phyloP scores from a whole-genome alignment of 2,797 vertebrate species.

The Discoglossus pictus region DNA sequence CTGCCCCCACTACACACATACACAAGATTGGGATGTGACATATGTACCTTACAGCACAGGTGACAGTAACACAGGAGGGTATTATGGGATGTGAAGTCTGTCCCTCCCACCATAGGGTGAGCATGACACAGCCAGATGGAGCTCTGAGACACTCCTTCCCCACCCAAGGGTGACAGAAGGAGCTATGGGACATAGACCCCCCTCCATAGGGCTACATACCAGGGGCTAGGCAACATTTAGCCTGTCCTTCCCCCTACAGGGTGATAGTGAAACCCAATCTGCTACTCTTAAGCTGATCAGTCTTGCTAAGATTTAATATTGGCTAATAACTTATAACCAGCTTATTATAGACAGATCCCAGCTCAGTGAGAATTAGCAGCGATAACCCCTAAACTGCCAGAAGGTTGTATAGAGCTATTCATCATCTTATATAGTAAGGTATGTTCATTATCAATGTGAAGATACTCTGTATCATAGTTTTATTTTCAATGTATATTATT shows the following conservation, averaged over 20 bases:
- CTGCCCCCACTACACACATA: no score
- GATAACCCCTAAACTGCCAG: constrained; percentile 24
- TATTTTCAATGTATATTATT: no score
- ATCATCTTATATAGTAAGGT: not conserved
- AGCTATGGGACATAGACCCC: no score
- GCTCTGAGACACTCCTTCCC: no score
- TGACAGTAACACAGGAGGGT: not conserved
- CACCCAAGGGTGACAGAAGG: no score
- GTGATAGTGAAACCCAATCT: constrained; percentile 14
- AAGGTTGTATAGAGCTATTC: constrained; percentile 9
- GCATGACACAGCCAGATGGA: no score
- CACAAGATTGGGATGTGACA: no score
- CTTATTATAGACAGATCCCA: constrained; percentile 37
- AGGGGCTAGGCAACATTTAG: no score
- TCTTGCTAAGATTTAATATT: constrained; percentile 32
- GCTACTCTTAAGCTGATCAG: constrained; percentile 36
- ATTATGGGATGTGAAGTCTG: not conserved
- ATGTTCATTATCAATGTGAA: not conserved
- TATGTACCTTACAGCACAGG: no score
- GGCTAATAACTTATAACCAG: constrained; percentile 40
- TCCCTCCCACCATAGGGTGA: not conserved
- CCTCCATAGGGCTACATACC: no score
- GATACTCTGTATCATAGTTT: no score
- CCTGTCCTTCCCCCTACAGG: no score
- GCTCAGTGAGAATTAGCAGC: constrained; percentile 31